Percentiles rank a stretch among this genome's conserved stretches.
Conservation (phyloP, 1,140 invertebrate genomes). For the Neodiprion fabricii region DNA sequence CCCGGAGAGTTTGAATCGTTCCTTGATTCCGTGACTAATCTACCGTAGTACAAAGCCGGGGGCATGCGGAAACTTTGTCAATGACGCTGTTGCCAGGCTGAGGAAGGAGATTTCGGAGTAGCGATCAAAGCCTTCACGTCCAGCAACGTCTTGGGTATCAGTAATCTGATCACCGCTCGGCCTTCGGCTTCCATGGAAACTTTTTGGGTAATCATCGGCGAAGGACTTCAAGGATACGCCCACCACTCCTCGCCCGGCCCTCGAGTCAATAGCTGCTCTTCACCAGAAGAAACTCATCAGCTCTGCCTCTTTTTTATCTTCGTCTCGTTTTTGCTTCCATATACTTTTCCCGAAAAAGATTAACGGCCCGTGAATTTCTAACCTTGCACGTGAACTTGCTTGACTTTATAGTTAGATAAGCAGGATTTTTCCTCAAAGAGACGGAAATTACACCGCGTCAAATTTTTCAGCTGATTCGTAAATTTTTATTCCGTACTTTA, state of each 20-base stretch:
- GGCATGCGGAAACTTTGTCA: neutral
- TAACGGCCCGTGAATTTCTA: too few relatives aligned
- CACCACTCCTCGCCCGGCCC: neutral
- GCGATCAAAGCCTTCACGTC: neutral
- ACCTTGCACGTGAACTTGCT: too few relatives aligned
- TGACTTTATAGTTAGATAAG: too few relatives aligned
- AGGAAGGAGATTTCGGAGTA: neutral
- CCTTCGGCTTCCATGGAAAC: neutral
- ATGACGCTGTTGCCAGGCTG: too few relatives aligned
- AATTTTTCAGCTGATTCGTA: too few relatives aligned
- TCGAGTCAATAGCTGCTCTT: neutral
- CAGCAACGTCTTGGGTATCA: neutral
- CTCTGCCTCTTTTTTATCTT: neutral
- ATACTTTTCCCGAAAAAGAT: too few relatives aligned
- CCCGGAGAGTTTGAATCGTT: neutral
- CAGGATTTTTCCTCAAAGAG: too few relatives aligned
- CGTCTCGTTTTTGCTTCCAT: neutral
- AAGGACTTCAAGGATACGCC: neutral
- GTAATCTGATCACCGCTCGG: slow-evolving; percentile 1
- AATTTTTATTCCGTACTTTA: too few relatives aligned
- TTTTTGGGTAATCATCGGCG: neutral
- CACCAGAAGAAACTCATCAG: neutral
- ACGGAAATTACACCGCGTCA: too few relatives aligned
- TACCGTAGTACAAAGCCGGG: neutral
- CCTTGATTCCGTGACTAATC: neutral